A percentile compares a stretch with the other conserved stretches of the same genome.
phyloP scores from a whole-genome alignment of 2,113 vertebrate species.

The Oncorhynchus kisutch region DNA sequence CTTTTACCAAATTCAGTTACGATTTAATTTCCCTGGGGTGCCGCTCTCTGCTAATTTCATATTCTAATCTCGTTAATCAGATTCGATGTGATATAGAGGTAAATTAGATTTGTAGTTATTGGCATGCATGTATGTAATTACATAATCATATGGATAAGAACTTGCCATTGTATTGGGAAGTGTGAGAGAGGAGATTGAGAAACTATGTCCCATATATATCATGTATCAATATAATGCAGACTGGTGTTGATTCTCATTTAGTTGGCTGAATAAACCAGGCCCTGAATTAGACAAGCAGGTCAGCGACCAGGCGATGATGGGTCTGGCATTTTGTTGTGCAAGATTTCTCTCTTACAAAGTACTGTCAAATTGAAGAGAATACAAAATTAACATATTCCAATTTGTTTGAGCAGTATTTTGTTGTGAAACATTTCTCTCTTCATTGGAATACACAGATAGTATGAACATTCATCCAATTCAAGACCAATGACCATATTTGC shows the following conservation, averaged over 20 bases:
- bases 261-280: too few species aligned
- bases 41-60: not conserved
- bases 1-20: too few species aligned
- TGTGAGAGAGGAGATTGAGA: too few species aligned
- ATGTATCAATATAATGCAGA: too few species aligned
- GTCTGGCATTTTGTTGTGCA: too few species aligned
- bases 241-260: too few species aligned
- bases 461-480: not conserved
- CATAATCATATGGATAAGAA: conserved; percentile 30
- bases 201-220: too few species aligned
- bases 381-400: not conserved
- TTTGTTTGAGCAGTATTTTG: not conserved
- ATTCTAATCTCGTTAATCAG: not conserved
- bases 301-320: too few species aligned
- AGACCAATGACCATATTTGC: conserved; percentile 23
- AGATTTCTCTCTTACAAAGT: too few species aligned
- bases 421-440: not conserved
- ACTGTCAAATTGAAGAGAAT: not conserved
- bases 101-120: conserved; percentile 32
- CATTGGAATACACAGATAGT: not conserved
- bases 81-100: not conserved
- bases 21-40: too few species aligned
- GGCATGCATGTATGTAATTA: conserved; percentile 26
- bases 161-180: conserved; percentile 8
- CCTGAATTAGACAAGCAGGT: too few species aligned